Evolutionary conservation across 1,140 invertebrate genomes (phyloP).

Genomic region (Musca domestica): DNA sequence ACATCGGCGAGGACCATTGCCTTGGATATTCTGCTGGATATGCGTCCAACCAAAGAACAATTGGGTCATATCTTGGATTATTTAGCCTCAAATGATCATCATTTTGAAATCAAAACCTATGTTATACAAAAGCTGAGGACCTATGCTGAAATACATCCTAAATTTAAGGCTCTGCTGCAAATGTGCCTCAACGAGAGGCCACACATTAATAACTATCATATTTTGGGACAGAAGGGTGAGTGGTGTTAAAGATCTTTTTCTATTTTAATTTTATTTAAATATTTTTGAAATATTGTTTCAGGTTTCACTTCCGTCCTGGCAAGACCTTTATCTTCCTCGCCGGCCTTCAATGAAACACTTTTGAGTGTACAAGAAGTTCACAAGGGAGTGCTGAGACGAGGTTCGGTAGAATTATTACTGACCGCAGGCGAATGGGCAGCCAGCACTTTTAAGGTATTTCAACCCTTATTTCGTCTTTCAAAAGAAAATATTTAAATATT

Average conservation of each 20-base stretch:
- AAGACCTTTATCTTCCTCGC: constrained; percentile 60
- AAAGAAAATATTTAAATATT: not conserved
- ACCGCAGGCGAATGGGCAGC: constrained; percentile 57
- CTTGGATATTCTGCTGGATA: constrained; percentile 68
- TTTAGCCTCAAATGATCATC: constrained; percentile 57
- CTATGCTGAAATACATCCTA: constrained; percentile 57
- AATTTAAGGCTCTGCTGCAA: constrained; percentile 55
- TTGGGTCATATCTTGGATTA: constrained; percentile 60
- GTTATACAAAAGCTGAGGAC: constrained; percentile 65
- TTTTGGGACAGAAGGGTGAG: constrained; percentile 61
- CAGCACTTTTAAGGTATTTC: constrained; percentile 56
- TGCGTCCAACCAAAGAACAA: constrained; percentile 57
- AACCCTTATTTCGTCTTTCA: not conserved
- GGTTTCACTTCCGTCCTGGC: constrained; percentile 71
- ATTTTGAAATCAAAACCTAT: constrained; percentile 69
- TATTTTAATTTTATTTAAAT: not conserved
- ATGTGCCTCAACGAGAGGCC: constrained; percentile 52
- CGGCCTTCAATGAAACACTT: constrained; percentile 68
- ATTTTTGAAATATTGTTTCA: constrained; percentile 23
- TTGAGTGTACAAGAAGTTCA: constrained; percentile 74
- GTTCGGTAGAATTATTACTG: constrained; percentile 70
- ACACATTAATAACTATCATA: constrained; percentile 66
- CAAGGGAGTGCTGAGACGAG: constrained; percentile 72
- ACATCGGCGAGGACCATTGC: constrained; percentile 71
- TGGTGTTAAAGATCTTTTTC: not conserved